phyloP scores from a whole-genome alignment of 35 echinoderm and acorn worm genomes.

The Chiridota heheva region DNA sequence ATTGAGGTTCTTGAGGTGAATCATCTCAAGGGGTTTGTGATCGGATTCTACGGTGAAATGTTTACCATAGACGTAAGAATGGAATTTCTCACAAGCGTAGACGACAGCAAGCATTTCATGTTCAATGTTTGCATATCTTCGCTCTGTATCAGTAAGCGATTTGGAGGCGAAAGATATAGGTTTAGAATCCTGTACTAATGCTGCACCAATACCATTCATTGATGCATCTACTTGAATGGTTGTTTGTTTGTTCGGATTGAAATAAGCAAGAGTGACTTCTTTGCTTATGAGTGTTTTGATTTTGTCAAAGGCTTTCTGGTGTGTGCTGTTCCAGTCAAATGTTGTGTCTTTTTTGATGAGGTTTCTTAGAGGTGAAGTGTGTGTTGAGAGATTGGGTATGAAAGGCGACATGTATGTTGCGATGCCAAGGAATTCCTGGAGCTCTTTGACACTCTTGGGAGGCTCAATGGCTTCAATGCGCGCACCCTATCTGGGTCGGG shows the following conservation, averaged over 20 bases:
- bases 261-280: conserved; percentile 21
- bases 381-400: conserved; percentile 52
- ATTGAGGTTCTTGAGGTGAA: conserved; percentile 11
- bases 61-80: conserved; percentile 54
- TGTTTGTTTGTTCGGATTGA: conserved; percentile 26
- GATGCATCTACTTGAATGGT: conserved; percentile 38
- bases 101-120: conserved; percentile 62
- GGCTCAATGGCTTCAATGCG: conserved; percentile 16
- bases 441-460: conserved; percentile 20
- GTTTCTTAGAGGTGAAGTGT: conserved; percentile 31
- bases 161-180: conserved; percentile 55
- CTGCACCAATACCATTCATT: conserved; percentile 19
- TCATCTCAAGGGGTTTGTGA: conserved; percentile 61
- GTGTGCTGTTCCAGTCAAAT: conserved; percentile 19
- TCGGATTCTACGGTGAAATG: conserved; percentile 40
- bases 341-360: conserved; percentile 33
- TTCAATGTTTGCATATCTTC: conserved; percentile 49
- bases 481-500: conserved; percentile 28
- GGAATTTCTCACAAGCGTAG: conserved; percentile 48
- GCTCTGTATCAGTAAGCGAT: conserved; percentile 45
- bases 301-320: conserved; percentile 39
- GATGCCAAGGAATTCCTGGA: conserved; percentile 30
- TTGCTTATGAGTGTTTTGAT: conserved; percentile 20
- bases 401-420: conserved; percentile 52
- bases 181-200: conserved; percentile 34